Conservation (phyloP, 2,113 vertebrate species). For the Brevimyrus niger region DNA sequence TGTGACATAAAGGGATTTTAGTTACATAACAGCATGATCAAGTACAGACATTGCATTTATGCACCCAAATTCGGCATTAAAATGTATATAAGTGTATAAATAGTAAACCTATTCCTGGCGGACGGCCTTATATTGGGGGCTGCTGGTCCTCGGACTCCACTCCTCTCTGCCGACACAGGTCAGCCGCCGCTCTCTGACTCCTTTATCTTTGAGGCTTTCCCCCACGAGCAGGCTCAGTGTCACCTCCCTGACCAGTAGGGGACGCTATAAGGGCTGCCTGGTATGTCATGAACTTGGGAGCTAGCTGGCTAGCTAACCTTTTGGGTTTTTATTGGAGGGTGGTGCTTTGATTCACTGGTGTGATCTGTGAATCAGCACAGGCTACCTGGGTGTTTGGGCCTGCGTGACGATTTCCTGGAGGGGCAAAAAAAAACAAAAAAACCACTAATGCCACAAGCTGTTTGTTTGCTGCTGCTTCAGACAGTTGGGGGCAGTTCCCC, state of each 20-base stretch:
- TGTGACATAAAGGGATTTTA: neutral
- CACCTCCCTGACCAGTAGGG: neutral
- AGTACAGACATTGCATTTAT: neutral
- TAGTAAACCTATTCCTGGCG: neutral
- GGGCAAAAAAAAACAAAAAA: neutral
- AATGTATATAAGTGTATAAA: neutral
- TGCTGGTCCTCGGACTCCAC: neutral
- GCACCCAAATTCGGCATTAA: neutral
- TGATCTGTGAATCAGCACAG: neutral
- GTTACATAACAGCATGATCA: neutral
- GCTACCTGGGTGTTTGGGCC: neutral
- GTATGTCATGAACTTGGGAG: neutral
- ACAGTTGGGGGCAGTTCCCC: neutral
- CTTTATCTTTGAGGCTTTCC: neutral
- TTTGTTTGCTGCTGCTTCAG: neutral
- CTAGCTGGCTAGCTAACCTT: constrained; percentile 7
- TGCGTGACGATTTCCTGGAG: neutral
- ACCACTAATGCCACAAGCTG: neutral
- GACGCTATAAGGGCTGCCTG: neutral
- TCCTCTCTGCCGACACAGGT: neutral
- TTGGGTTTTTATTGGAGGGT: neutral
- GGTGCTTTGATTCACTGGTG: neutral
- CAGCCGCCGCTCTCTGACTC: neutral
- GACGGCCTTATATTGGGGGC: neutral
- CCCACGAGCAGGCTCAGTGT: neutral